phyloP scores from a whole-genome alignment of 2,888 invertebrate species.

The Cryptops parisi region DNA sequence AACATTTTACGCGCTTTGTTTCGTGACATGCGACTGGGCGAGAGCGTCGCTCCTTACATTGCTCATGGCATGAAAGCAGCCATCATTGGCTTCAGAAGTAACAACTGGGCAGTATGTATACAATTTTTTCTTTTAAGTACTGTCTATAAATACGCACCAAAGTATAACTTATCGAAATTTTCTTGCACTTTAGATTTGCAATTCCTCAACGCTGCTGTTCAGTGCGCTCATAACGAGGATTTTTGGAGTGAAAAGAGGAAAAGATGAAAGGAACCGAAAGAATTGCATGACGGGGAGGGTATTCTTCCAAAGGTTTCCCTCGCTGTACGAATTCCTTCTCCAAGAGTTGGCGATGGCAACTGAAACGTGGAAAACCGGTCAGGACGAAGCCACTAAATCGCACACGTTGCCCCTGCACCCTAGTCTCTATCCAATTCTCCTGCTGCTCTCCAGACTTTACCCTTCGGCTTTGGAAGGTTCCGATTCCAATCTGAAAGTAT shows the following conservation, averaged over 20 bases:
- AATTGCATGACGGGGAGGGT: slow-evolving; percentile 41
- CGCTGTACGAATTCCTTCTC: slow-evolving; percentile 44
- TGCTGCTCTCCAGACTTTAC: slow-evolving; percentile 61
- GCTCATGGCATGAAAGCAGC: slow-evolving; percentile 54
- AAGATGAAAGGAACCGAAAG: slow-evolving; percentile 37
- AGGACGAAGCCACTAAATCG: slow-evolving; percentile 5
- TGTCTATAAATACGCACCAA: too few relatives aligned
- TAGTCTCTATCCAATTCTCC: slow-evolving; percentile 56
- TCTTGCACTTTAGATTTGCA: slow-evolving; percentile 37
- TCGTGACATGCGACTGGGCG: slow-evolving; percentile 58
- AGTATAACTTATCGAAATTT: too few relatives aligned
- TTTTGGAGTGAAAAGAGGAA: slow-evolving; percentile 55
- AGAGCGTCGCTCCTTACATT: slow-evolving; percentile 51
- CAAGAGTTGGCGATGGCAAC: slow-evolving; percentile 31
- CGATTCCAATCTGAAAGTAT: slow-evolving; percentile 50
- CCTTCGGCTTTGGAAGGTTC: slow-evolving; percentile 56
- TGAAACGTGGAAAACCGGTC: background rate
- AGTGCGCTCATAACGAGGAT: slow-evolving; percentile 66
- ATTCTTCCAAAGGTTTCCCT: slow-evolving; percentile 61
- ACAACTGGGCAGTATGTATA: slow-evolving; percentile 56
- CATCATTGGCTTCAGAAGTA: slow-evolving; percentile 54
- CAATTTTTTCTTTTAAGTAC: background rate
- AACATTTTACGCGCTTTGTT: slow-evolving; percentile 73
- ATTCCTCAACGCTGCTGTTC: slow-evolving; percentile 70
- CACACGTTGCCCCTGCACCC: slow-evolving; percentile 35